These are phyloP conservation scores for Hydrophis major DNA, from an alignment of 2,797 vertebrate genomes.

Conservation along the genomic window DNA sequence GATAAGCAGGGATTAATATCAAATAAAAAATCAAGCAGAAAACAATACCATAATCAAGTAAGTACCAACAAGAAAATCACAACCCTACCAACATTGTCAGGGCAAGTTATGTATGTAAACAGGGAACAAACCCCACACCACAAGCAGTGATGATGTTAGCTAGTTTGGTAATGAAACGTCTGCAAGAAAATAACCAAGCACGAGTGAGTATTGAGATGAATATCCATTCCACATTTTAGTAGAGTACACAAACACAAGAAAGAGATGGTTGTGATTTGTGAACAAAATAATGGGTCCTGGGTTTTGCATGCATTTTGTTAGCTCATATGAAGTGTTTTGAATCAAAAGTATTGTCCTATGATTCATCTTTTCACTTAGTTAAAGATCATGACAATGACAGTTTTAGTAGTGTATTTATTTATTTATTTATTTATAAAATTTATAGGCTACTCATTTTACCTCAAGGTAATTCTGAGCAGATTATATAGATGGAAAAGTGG, in stretches of 20 bases:
- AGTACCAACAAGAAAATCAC: not conserved
- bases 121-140: not conserved
- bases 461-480: not conserved
- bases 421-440: not conserved
- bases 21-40: not conserved
- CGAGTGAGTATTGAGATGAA: not conserved
- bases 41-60: not conserved
- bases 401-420: not conserved
- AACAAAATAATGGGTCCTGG: not conserved
- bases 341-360: not conserved
- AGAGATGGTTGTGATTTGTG: not conserved
- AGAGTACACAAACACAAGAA: not conserved
- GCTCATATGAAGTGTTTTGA: not conserved
- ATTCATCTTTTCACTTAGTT: not conserved
- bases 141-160: not conserved
- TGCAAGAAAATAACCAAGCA: not conserved
- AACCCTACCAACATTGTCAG: not conserved
- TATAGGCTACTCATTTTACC: not conserved
- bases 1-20: not conserved
- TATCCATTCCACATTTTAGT: not conserved
- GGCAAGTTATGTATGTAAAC: not conserved
- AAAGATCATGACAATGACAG: not conserved
- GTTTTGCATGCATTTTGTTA: not conserved
- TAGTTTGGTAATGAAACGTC: not conserved
- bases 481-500: not conserved